Base-by-base conservation (phyloP, 2,888 invertebrate species). In the Pterostichus madidus region DNA sequence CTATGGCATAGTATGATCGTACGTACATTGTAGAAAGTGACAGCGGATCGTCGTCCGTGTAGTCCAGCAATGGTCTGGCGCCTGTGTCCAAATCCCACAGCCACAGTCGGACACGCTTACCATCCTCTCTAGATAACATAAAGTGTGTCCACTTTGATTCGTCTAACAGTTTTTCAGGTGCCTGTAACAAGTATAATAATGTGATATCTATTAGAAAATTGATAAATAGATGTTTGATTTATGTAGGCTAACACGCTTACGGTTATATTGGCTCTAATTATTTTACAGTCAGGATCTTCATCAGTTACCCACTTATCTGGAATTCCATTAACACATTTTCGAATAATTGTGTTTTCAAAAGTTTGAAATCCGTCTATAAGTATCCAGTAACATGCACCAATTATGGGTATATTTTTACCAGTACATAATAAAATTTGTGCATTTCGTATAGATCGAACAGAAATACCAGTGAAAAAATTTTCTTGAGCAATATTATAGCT, bases 101-200 rank as follows among this genome's bases (percentile, higher is more conserved):
- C 35, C 49, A 71, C 13, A 80, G 39, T 1, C 49, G 64, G 13
- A 80, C 13, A 13, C 11, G 5, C 1, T 71, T 68, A 7, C n/a
- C 53, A 17, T 53, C n/a, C 32, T 13, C 46, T 61, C 78, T 46
- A 8, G 39, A 46, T 8, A 80, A 31, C 13, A 52, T 52, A 6
- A 80, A 80, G 56, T 80, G 80, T 35, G 15, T 52, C 80, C 80
- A 80, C 49, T 80, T 53, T 13, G 46, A 68, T 71, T 46, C 53
- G 32, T 35, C 31, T 49, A 80, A 53, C 24, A 71, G 35, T 15
- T 71, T 49, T 39, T 32, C 52, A 10, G 17, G 31, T n/a, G 52
- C 13, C 76, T 76, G 5, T 17, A 17, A 24, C 13, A 59, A 59
- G 10, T 3, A 59, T 3, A 24, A 31, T 35, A 3, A 35, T 6